phyloP scores from a whole-genome alignment of 1,140 invertebrate species.

The Saccostrea cuccullata region DNA sequence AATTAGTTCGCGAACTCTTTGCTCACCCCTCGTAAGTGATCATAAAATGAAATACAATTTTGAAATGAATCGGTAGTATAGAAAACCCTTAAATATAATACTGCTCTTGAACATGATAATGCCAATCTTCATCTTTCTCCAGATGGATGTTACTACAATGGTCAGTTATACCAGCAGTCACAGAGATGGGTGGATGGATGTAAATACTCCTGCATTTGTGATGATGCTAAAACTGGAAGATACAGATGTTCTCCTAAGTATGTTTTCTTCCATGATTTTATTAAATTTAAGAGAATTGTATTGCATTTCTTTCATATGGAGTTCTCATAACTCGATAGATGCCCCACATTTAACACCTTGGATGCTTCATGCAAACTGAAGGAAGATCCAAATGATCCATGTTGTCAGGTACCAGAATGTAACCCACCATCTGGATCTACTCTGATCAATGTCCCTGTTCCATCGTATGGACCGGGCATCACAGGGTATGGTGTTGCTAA shows the following conservation, averaged over 20 bases:
- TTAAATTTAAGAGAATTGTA: not conserved
- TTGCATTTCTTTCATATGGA: not conserved
- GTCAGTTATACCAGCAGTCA: slow-evolving; percentile 64
- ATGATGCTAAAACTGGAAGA: slow-evolving; percentile 64
- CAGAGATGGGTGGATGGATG: slow-evolving; percentile 72
- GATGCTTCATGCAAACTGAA: slow-evolving; percentile 64
- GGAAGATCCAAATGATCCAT: slow-evolving; percentile 67
- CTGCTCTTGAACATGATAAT: too few relatives aligned
- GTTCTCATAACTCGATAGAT: slow-evolving; percentile 50
- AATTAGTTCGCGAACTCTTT: too few relatives aligned
- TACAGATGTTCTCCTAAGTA: slow-evolving; percentile 66
- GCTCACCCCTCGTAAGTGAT: too few relatives aligned
- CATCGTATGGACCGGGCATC: slow-evolving; percentile 59
- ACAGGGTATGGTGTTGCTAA: slow-evolving; percentile 59
- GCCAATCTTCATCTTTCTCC: too few relatives aligned
- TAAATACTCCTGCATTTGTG: slow-evolving; percentile 67
- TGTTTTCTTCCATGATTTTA: not conserved
- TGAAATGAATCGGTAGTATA: too few relatives aligned
- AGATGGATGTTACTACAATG: slow-evolving; percentile 56
- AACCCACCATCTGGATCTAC: slow-evolving; percentile 48
- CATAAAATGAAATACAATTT: too few relatives aligned
- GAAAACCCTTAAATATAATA: too few relatives aligned
- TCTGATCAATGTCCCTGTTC: slow-evolving; percentile 49
- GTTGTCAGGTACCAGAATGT: slow-evolving; percentile 68
- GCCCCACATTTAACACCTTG: slow-evolving; percentile 64